Percentiles rank a stretch among this genome's conserved stretches.
phyloP scores from a whole-genome alignment of 2,888 invertebrate genomes.

The Alentia gelatinosa region DNA sequence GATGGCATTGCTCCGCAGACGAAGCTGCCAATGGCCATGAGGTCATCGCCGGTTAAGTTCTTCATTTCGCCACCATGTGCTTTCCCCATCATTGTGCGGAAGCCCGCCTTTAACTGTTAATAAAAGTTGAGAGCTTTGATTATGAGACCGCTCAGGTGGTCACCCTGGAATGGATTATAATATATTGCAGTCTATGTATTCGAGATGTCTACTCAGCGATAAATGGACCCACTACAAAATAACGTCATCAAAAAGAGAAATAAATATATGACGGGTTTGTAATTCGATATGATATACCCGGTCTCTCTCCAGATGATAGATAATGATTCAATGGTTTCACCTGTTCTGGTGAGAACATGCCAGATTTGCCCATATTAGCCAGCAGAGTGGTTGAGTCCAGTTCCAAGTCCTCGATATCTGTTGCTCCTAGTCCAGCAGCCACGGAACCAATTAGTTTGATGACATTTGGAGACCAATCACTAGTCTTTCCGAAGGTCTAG shows the following conservation, averaged over 20 bases:
- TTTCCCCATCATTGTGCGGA: not conserved
- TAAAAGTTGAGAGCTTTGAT: not conserved
- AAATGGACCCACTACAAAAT: too few relatives aligned
- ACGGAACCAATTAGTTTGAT: not conserved
- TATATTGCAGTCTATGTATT: too few relatives aligned
- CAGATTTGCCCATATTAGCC: not conserved
- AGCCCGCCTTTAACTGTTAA: not conserved
- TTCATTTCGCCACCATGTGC: not conserved
- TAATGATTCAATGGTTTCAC: too few relatives aligned
- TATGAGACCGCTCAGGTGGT: too few relatives aligned
- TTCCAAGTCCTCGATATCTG: not conserved
- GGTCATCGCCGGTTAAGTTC: not conserved
- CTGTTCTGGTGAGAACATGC: not conserved
- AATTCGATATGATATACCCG: too few relatives aligned
- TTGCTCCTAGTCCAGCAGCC: not conserved
- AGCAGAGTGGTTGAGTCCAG: not conserved
- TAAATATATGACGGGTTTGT: too few relatives aligned
- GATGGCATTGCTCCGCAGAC: not conserved
- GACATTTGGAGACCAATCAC: not conserved
- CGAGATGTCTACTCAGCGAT: too few relatives aligned
- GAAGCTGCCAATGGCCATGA: not conserved
- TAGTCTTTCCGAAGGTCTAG: not conserved
- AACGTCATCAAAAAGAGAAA: too few relatives aligned
- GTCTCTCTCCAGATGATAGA: too few relatives aligned
- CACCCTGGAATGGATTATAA: too few relatives aligned